These are phyloP conservation scores for Nannospalax galili DNA, from an alignment of 2,113 vertebrate genomes.

Conservation along the genomic window DNA sequence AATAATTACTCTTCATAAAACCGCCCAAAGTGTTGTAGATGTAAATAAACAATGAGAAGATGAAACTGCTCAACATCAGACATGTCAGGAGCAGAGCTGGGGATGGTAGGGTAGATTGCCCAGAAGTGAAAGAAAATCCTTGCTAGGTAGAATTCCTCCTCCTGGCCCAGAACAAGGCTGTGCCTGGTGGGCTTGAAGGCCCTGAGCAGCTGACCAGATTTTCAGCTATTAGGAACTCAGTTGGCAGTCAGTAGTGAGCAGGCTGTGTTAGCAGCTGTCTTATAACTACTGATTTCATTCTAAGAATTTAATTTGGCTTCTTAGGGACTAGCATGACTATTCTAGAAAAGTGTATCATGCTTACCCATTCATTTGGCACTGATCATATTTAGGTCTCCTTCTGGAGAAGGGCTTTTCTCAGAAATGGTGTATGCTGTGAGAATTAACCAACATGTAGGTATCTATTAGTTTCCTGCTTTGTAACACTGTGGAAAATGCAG, in stretches of 20 bases:
- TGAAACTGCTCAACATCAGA: background rate
- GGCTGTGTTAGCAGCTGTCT: background rate
- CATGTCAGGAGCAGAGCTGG: background rate
- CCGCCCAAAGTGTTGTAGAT: background rate
- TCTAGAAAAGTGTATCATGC: background rate
- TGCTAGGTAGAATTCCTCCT: background rate
- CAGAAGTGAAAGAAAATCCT: background rate
- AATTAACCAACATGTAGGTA: background rate
- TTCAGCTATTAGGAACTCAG: background rate
- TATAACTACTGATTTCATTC: background rate
- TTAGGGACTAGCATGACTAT: constrained; percentile 1
- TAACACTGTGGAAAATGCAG: background rate
- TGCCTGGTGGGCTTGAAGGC: background rate
- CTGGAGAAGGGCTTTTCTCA: constrained; percentile 43
- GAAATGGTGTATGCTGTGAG: background rate
- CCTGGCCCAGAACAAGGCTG: background rate
- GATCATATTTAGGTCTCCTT: background rate
- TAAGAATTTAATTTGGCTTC: constrained; percentile 49
- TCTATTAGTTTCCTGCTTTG: background rate
- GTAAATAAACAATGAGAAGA: background rate
- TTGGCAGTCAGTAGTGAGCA: background rate
- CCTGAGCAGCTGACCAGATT: background rate
- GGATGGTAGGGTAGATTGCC: background rate
- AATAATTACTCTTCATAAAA: constrained; percentile 33
- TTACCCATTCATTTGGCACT: background rate